Conservation (phyloP, 1,140 invertebrate species). For the Aphis craccivora region DNA sequence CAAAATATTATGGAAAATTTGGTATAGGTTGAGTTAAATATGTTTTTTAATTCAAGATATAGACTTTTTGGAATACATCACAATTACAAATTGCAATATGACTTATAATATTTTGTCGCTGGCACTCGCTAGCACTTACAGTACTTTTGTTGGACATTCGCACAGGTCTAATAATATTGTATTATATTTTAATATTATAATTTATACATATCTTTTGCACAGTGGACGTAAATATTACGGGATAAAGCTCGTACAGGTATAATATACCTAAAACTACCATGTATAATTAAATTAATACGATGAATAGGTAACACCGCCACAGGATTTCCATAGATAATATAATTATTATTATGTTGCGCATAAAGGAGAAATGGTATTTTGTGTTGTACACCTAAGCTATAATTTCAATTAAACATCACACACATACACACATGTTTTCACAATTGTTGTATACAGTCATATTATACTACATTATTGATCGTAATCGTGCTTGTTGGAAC, state of each 20-base stretch:
- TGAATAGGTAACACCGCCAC: background rate
- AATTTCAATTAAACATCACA: constrained; percentile 16
- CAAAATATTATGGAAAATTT: background rate
- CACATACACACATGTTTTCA: background rate
- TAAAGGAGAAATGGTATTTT: background rate
- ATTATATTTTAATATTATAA: background rate
- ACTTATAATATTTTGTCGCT: background rate
- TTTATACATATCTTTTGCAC: background rate
- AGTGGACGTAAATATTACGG: background rate
- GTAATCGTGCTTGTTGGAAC: background rate
- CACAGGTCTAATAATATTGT: background rate
- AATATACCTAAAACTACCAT: background rate
- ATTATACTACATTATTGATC: constrained; percentile 5
- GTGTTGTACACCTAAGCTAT: background rate
- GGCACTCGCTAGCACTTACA: background rate
- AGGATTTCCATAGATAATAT: background rate
- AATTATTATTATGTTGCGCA: background rate
- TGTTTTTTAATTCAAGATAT: background rate
- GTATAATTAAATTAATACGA: constrained; percentile 9
- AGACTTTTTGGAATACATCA: background rate
- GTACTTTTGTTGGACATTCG: background rate
- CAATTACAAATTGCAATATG: background rate
- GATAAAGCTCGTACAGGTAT: background rate
- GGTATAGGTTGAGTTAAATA: background rate
- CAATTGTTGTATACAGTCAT: background rate